Conservation (phyloP, 2,797 vertebrate species). For the Sphenopsis melanotis region DNA sequence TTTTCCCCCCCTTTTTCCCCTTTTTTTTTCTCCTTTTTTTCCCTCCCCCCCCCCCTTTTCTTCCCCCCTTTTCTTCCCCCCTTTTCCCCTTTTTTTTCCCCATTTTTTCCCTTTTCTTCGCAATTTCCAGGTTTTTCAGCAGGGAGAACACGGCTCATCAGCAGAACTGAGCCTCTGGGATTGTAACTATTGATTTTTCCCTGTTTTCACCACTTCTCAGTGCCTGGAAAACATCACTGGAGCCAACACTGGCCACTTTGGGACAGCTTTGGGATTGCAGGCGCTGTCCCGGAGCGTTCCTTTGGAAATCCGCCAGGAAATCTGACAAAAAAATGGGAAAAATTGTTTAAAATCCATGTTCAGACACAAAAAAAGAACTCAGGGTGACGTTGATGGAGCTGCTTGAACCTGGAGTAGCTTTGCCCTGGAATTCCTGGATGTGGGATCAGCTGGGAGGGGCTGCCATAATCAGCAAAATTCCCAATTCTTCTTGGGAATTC, state of each 20-base stretch:
- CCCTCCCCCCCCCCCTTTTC: too few relatives aligned
- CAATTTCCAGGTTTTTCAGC: background rate
- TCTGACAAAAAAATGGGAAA: background rate
- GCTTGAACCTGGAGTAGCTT: background rate
- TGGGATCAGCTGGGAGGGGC: background rate
- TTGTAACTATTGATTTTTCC: background rate
- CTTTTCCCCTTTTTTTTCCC: too few relatives aligned
- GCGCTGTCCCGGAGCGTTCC: rapidly evolving
- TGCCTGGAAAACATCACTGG: background rate
- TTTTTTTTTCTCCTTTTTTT: too few relatives aligned
- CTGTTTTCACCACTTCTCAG: background rate
- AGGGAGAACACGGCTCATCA: background rate
- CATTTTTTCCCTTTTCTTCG: background rate
- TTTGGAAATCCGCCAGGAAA: background rate
- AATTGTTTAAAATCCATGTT: background rate
- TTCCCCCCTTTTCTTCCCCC: rapidly evolving
- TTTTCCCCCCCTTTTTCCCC: too few relatives aligned
- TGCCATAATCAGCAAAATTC: background rate
- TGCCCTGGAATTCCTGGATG: background rate
- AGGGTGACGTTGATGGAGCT: background rate
- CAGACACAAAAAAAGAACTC: too few relatives aligned
- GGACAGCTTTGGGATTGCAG: background rate
- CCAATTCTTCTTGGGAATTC: background rate
- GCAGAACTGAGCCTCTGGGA: background rate
- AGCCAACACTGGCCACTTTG: background rate